Percentiles rank a stretch among this genome's conserved stretches.
phyloP scores from a whole-genome alignment of 2,888 invertebrate species.

The Patella pellucida region DNA sequence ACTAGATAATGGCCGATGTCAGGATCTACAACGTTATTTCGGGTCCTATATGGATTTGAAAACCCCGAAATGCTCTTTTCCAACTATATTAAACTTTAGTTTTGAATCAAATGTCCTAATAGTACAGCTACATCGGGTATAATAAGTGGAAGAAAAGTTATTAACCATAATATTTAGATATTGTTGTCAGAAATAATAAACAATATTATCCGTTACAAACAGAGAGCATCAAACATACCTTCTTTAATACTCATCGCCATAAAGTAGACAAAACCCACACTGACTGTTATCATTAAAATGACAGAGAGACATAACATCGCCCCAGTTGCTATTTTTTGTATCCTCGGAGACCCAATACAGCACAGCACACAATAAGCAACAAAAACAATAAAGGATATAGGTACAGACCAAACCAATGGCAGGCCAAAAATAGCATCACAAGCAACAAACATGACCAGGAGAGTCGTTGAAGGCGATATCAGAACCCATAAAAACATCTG shows the following conservation, averaged over 20 bases:
- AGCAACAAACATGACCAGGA: slow-evolving; percentile 43
- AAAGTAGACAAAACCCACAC: slow-evolving; percentile 43
- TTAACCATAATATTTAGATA: too few relatives aligned
- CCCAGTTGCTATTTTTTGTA: slow-evolving; percentile 41
- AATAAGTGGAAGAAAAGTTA: too few relatives aligned
- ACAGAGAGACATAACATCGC: slow-evolving; percentile 37
- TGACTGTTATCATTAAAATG: slow-evolving; percentile 37
- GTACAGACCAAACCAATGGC: slow-evolving; percentile 32
- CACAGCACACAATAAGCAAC: slow-evolving; percentile 39
- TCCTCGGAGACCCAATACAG: slow-evolving; percentile 32
- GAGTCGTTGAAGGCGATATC: slow-evolving; percentile 46
- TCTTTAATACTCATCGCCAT: slow-evolving; percentile 36
- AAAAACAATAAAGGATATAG: slow-evolving; percentile 31
- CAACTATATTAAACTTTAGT: too few relatives aligned
- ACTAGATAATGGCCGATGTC: too few relatives aligned
- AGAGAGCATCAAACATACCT: slow-evolving; percentile 28
- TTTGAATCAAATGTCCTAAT: too few relatives aligned
- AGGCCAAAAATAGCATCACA: slow-evolving; percentile 46
- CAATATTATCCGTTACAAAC: neutral
- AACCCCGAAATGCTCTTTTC: too few relatives aligned
- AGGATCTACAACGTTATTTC: too few relatives aligned
- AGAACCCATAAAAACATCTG: slow-evolving; percentile 49
- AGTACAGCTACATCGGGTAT: too few relatives aligned
- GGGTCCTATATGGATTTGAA: too few relatives aligned
- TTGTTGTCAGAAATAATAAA: too few relatives aligned